phyloP scores from a whole-genome alignment of 2,888 invertebrate species.

The Xylota segnis region DNA sequence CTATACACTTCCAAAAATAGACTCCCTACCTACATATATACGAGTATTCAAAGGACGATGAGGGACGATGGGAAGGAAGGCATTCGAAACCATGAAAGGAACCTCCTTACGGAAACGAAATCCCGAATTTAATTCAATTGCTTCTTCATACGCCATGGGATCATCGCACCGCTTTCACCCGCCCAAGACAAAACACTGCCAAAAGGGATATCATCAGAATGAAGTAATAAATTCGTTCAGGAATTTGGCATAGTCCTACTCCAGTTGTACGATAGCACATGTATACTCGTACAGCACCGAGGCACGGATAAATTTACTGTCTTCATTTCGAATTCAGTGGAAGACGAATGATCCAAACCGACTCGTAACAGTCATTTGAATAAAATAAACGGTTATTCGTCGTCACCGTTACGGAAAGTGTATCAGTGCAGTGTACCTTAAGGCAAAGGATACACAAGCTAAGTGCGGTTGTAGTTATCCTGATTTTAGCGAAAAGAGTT shows the following conservation, averaged over 20 bases:
- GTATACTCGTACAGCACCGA: conserved; percentile 4
- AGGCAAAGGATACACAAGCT: neutral
- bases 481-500: conserved; percentile 60
- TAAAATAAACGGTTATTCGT: conserved; percentile 75
- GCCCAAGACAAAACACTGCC: conserved; percentile 39
- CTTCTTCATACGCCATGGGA: conserved; percentile 49
- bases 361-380: conserved; percentile 64
- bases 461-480: conserved; percentile 22
- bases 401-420: conserved; percentile 1
- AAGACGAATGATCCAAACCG: conserved; percentile 64
- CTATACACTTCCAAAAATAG: conserved; percentile 39
- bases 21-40: too few species aligned
- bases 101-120: conserved; percentile 47
- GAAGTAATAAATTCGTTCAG: conserved; percentile 70
- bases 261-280: too few species aligned
- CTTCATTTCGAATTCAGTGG: conserved; percentile 69
- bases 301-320: conserved; percentile 56
- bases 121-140: conserved; percentile 69
- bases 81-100: conserved; percentile 31
- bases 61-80: neutral
- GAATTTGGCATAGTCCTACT: conserved; percentile 67
- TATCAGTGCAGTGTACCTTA: neutral
- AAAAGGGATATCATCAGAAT: conserved; percentile 68
- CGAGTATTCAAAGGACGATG: conserved; percentile 5
- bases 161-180: conserved; percentile 26